These are phyloP conservation scores for Anastatus disparis DNA, from an alignment of 1,140 invertebrate species.

Conservation along the genomic window DNA sequence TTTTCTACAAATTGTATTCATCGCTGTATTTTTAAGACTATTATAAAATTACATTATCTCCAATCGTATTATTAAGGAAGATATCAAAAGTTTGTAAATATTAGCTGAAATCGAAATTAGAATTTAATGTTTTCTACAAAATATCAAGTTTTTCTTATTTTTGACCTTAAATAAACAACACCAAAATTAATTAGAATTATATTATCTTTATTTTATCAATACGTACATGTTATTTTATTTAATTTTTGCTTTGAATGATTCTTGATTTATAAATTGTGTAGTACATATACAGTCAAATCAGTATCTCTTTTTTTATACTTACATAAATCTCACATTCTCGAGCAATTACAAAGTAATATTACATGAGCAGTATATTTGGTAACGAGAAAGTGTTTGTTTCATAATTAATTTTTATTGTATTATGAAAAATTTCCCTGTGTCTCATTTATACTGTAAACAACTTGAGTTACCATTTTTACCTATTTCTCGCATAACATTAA, in stretches of 20 bases:
- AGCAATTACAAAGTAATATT: constrained; percentile 25
- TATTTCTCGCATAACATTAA: not conserved
- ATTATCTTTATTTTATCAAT: constrained; percentile 40
- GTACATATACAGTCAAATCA: constrained; percentile 29
- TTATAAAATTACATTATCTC: too few species aligned
- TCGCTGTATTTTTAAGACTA: too few species aligned
- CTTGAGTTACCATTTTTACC: not conserved
- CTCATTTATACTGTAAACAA: constrained; percentile 8
- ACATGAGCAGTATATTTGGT: constrained; percentile 23
- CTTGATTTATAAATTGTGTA: constrained; percentile 30
- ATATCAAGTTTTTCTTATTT: too few species aligned
- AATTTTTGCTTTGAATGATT: constrained; percentile 33
- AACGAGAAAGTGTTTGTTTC: constrained; percentile 34
- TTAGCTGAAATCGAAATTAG: too few species aligned
- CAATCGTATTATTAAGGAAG: too few species aligned
- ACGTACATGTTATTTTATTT: constrained; percentile 36
- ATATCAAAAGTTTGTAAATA: too few species aligned
- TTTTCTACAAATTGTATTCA: not conserved
- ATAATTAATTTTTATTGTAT: constrained; percentile 5
- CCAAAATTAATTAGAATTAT: constrained; percentile 25
- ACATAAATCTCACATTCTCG: constrained; percentile 8
- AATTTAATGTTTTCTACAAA: too few species aligned
- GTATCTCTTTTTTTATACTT: constrained; percentile 24
- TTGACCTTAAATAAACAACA: too few species aligned
- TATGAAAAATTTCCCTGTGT: constrained; percentile 18